Conservation (phyloP, 2,888 invertebrate species). For the Isoperla grammatica region DNA sequence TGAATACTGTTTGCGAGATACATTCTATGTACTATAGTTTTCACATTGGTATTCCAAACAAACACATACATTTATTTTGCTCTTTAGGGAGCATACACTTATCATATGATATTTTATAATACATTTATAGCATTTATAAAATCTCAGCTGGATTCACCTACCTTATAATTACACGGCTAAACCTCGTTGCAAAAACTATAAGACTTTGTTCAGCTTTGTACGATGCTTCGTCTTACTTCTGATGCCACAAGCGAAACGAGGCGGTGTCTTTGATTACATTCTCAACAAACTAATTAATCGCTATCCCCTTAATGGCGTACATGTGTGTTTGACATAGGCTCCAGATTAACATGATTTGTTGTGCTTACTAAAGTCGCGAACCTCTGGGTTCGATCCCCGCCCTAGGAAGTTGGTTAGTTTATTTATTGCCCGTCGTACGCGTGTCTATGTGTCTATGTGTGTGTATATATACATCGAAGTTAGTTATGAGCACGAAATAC, state of each 20-base stretch:
- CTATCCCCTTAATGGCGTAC: constrained; percentile 12
- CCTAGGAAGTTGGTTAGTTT: constrained; percentile 7
- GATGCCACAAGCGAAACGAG: neutral
- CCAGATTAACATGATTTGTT: constrained; percentile 16
- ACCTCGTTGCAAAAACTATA: no score
- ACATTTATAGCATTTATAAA: no score
- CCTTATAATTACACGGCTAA: no score
- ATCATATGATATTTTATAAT: no score
- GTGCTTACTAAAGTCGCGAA: neutral
- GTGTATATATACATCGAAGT: neutral
- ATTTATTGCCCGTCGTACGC: constrained; percentile 5
- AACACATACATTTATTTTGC: no score
- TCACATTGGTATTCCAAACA: no score
- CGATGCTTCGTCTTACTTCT: no score
- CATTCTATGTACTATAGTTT: no score
- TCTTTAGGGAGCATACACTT: no score
- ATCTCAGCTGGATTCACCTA: no score
- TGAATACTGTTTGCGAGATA: no score
- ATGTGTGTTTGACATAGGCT: constrained; percentile 11
- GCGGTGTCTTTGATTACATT: constrained; percentile 7
- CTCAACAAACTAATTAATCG: constrained; percentile 8
- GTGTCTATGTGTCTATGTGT: neutral
- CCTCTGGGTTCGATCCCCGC: constrained; percentile 15
- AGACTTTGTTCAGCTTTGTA: no score
- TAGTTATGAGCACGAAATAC: constrained; percentile 11